Evolutionary conservation across 2,113 vertebrate genomes (phyloP).

Genomic region (Urocitellus parryii): DNA sequence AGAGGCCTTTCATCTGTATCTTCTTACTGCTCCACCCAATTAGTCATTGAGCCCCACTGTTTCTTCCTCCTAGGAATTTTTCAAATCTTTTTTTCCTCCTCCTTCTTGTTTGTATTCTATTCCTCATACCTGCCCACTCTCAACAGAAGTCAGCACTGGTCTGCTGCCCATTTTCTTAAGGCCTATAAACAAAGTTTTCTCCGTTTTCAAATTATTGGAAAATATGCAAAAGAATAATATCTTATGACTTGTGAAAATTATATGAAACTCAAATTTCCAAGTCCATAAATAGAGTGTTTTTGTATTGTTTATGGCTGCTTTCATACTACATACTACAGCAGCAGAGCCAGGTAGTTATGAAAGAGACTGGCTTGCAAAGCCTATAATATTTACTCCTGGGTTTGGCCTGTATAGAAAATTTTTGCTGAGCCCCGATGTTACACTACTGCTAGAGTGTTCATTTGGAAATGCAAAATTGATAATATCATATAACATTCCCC

Average conservation of each 20-base stretch:
- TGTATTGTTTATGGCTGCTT: constrained; percentile 14
- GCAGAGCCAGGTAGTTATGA: neutral
- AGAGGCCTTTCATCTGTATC: neutral
- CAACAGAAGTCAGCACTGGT: neutral
- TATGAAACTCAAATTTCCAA: constrained; percentile 31
- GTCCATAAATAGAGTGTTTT: neutral
- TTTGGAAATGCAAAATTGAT: constrained; percentile 32
- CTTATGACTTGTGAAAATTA: constrained; percentile 31
- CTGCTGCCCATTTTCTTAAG: neutral
- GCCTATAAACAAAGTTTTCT: constrained; percentile 28
- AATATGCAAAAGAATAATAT: constrained; percentile 34
- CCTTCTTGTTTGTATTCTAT: neutral
- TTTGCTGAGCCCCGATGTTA: neutral
- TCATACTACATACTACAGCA: neutral
- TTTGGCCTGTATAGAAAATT: constrained; percentile 22
- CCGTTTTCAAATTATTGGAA: constrained; percentile 37
- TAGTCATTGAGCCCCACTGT: neutral
- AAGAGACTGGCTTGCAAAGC: neutral
- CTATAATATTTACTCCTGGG: neutral
- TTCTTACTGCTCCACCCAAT: neutral
- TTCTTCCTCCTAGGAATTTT: neutral
- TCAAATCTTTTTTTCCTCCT: neutral
- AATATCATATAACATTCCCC: neutral
- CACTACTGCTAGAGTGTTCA: neutral
- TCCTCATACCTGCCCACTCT: neutral